Base-by-base conservation (phyloP, 2,797 vertebrate species). In the Microcaecilia unicolor region DNA sequence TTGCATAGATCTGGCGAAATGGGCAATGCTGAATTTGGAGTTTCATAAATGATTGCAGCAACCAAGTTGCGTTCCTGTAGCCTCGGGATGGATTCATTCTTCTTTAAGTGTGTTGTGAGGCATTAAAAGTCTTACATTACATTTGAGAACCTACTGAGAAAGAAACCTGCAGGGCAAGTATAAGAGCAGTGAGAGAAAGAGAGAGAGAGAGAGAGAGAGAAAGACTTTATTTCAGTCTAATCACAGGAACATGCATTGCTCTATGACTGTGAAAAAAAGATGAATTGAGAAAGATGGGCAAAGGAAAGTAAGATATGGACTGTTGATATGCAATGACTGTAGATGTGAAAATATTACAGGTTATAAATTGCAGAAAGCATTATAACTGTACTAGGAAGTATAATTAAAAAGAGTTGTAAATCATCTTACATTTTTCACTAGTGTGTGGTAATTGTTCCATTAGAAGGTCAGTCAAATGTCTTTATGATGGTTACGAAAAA, bases 241-340 rank as follows among this genome's bases (percentile, higher is more conserved):
- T 53, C 51, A 28, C 21, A 61, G 47, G 41, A 53, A 52, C 25
- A 32, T 53, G 45, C 41, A 38, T 27, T 43, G 13, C 35, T 64
- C 37, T 64, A 59, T 68, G 65, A 65, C 65, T 65, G 63, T 25
- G 39, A 55, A 44, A 39, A 38, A 38, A 7, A 53, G 39, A 44
- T 64, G 28, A 61, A 64, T 38, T 32, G 36, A 37, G 39, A 55
- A 25, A 18, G 5, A 19, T 21, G 28, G 18, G 36, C 35, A 31
- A 54, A 54, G 36, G 1, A 10, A 46, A 49, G 46, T 23, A 22
- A 46, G 44, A 44, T 39, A 41, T 37, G 47, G 42, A 46, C 24
- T 6, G 3, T 51, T n/a, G n/a, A n/a, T 38, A 31, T n/a, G n/a
- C n/a, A n/a, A n/a, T n/a, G n/a, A n/a, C n/a, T n/a, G n/a, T n/a